Percentiles rank a stretch among this genome's conserved stretches.
Evolutionary conservation across 2,113 vertebrate species (phyloP).

Genomic region (Trogon melanurus): DNA sequence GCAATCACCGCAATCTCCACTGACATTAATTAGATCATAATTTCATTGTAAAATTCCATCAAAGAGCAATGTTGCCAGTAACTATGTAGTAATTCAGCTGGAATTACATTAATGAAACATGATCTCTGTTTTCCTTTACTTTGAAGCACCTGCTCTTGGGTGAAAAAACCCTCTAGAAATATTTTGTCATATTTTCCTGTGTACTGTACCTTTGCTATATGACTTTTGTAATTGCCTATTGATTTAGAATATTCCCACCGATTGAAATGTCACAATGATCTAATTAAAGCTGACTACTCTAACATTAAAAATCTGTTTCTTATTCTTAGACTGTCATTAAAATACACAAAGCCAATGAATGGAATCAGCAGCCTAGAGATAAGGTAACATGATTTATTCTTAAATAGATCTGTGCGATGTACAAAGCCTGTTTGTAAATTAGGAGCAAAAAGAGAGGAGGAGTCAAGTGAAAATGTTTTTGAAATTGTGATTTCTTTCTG

Average conservation of each 20-base stretch:
- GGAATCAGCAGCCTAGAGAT: slow-evolving; percentile 67
- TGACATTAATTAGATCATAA: neutral
- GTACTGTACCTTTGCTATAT: slow-evolving; percentile 43
- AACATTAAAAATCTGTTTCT: slow-evolving; percentile 58
- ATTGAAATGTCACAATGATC: slow-evolving; percentile 37
- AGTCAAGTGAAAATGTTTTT: neutral
- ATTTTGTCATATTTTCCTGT: slow-evolving; percentile 30
- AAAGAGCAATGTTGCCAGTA: neutral
- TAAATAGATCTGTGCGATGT: neutral
- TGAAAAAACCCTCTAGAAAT: neutral
- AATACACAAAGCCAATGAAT: slow-evolving; percentile 49
- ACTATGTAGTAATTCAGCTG: neutral
- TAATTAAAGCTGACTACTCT: slow-evolving; percentile 51
- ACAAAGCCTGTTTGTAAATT: neutral
- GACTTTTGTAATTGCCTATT: slow-evolving; percentile 44
- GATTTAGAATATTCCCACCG: slow-evolving; percentile 36
- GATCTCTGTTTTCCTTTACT: slow-evolving; percentile 10
- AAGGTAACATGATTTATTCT: slow-evolving; percentile 63
- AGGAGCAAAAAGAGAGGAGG: neutral
- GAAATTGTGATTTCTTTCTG: neutral
- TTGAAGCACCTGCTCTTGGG: slow-evolving; percentile 12
- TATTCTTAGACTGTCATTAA: slow-evolving; percentile 71
- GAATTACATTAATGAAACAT: slow-evolving; percentile 4
- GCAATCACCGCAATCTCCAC: neutral
- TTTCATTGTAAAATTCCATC: slow-evolving; percentile 11